Evolutionary conservation across 2,113 vertebrate genomes (phyloP), one percentile per base, ranked within the genome.

Genomic region (Ariopsis seemanni): DNA sequence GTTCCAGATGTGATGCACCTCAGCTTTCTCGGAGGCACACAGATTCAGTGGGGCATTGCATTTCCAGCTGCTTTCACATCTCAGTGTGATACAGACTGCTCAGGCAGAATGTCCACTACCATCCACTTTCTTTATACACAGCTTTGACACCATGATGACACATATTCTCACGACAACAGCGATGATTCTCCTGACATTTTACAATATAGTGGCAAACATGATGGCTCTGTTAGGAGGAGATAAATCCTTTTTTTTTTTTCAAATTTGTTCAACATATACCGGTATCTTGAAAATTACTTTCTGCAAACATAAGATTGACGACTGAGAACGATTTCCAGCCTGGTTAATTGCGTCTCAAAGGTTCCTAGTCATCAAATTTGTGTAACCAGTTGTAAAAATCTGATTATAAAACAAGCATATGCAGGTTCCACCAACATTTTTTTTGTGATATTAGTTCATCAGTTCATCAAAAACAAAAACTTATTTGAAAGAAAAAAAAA

Each of bases 1-100:
- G 57, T 79, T 88, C 83, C 89, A 91, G 89, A 91, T 91, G 87
- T 77, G 62, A 87, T 75, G 58, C 78, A 62, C 84, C 83, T 87
- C 69, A 80, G 71, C 11, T 7, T 48, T 30, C 71, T 78, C 57
- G 62, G 55, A 83, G 78, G 57, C 84, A 74, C 80, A 63, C 30
- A 71, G 72, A 89, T 55, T 90, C 81, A 85, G 79, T 60, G 48
- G 86, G 85, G 86, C 86, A 58, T 88, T 88, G 71, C 71, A 65
- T 83, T 55, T 22, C 65, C 87, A 89, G 89, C 80, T 91, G 89
- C 83, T 84, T 75, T 60, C 80, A 81, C 27, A 77, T 83, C 86
- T 83, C 58, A 85, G 20, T 18, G 53, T 63, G 85, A 82, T 86
- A 67, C 87, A 84, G 50, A 77, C 82, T 79, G 67, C 65, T 82